Evolutionary conservation across 2,797 vertebrate species (phyloP).

Genomic region (Margarornis squamiger): DNA sequence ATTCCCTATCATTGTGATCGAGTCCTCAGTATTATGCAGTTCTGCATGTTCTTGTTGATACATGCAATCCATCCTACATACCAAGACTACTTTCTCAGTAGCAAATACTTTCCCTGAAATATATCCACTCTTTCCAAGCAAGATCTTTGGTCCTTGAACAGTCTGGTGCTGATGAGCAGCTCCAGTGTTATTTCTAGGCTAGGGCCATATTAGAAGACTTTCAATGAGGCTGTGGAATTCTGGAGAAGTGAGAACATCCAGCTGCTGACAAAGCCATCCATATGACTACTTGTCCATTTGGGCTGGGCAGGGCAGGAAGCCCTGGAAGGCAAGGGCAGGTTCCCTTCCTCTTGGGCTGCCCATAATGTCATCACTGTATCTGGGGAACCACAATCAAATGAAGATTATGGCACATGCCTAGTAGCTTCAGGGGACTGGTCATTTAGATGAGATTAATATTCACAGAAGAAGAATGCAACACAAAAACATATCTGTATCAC

Average conservation of each 20-base stretch:
- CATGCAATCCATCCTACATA: background rate
- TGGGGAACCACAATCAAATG: background rate
- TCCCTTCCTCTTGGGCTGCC: background rate
- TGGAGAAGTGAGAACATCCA: background rate
- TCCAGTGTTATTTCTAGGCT: background rate
- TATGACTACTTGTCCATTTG: background rate
- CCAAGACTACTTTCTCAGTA: background rate
- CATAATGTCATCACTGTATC: rapidly evolving
- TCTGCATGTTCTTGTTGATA: background rate
- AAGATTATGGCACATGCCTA: background rate
- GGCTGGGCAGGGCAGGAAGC: background rate
- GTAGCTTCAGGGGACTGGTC: background rate
- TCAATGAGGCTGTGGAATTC: background rate
- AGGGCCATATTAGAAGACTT: background rate
- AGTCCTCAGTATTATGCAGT: background rate
- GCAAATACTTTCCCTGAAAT: background rate
- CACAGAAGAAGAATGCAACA: background rate
- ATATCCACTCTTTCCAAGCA: background rate
- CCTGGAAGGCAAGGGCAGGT: background rate
- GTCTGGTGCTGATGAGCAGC: background rate
- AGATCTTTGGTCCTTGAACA: background rate
- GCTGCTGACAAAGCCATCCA: background rate
- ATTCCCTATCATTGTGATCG: background rate
- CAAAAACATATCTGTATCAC: background rate
- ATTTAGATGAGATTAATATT: background rate